phyloP scores from a whole-genome alignment of 2,888 invertebrate genomes.

The Drosophila stalkeri region DNA sequence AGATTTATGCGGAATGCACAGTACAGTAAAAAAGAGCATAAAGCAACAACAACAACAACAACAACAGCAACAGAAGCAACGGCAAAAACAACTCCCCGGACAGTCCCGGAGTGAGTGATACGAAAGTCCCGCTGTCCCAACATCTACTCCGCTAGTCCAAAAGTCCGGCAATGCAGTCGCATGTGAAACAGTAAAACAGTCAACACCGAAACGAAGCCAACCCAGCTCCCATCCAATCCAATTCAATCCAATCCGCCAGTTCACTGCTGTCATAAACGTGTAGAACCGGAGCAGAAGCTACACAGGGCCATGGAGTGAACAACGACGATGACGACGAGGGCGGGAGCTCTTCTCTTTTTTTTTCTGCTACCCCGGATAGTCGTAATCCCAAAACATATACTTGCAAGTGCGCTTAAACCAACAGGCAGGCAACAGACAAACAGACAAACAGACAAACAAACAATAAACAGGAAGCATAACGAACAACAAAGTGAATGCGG shows the following conservation, averaged over 20 bases:
- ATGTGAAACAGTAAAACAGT: conserved; percentile 39
- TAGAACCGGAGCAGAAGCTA: conserved; percentile 4
- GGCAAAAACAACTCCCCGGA: conserved; percentile 43
- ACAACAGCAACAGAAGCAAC: conserved; percentile 18
- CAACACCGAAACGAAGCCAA: conserved; percentile 24
- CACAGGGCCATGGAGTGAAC: not conserved
- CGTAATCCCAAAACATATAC: conserved; percentile 77
- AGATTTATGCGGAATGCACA: conserved; percentile 66
- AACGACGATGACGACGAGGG: not conserved
- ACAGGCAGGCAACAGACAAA: conserved; percentile 40
- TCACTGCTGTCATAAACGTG: conserved; percentile 46
- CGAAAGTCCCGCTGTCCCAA: conserved; percentile 22
- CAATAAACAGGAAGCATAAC: conserved; percentile 71
- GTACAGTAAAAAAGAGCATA: conserved; percentile 45
- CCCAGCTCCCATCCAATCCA: conserved; percentile 9
- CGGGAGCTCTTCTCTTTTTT: not conserved
- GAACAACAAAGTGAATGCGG: conserved; percentile 59
- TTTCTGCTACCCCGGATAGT: conserved; percentile 30
- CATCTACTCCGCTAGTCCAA: conserved; percentile 18
- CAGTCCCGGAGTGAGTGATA: conserved; percentile 43
- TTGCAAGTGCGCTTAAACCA: conserved; percentile 69
- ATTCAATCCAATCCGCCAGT: conserved; percentile 39
- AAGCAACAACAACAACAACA: conserved; percentile 28
- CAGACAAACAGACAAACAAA: conserved; percentile 44
- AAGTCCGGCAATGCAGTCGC: conserved; percentile 37